These are phyloP conservation scores for Conomelus anceps DNA, from an alignment of 2,888 invertebrate genomes.

Conservation along the genomic window DNA sequence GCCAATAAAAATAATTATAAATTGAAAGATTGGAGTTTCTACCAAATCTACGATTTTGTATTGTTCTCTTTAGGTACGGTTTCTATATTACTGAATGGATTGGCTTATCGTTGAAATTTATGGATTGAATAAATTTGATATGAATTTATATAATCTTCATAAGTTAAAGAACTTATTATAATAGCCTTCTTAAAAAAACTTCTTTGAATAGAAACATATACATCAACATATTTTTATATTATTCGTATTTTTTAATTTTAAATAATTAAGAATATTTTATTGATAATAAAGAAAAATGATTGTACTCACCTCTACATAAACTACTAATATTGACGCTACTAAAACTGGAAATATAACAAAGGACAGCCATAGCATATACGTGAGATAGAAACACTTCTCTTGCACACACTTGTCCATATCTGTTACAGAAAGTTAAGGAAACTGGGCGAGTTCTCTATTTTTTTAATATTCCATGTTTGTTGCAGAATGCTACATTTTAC, in stretches of 20 bases:
- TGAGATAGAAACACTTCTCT: conserved; percentile 32
- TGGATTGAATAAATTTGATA: too few relatives aligned
- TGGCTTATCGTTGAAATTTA: too few relatives aligned
- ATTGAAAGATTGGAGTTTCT: too few relatives aligned
- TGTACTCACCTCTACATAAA: conserved; percentile 33
- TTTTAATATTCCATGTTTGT: neutral
- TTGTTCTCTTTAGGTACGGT: too few relatives aligned
- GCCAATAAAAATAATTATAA: too few relatives aligned
- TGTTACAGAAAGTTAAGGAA: conserved; percentile 23
- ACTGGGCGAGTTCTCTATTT: neutral
- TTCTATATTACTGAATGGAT: too few relatives aligned
- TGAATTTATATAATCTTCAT: too few relatives aligned
- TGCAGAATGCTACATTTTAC: neutral
- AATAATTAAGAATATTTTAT: neutral
- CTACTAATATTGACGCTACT: conserved; percentile 32
- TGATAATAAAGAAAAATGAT: neutral
- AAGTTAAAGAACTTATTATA: too few relatives aligned
- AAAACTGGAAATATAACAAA: conserved; percentile 32
- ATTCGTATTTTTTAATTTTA: neutral
- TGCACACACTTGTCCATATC: conserved; percentile 33
- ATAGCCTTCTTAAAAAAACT: too few relatives aligned
- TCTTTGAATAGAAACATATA: too few relatives aligned
- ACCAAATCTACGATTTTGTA: too few relatives aligned
- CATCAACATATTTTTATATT: too few relatives aligned
- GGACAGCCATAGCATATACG: conserved; percentile 33